Base-by-base conservation (phyloP, 1,140 invertebrate species). In the Pemphigus obesinymphae region DNA sequence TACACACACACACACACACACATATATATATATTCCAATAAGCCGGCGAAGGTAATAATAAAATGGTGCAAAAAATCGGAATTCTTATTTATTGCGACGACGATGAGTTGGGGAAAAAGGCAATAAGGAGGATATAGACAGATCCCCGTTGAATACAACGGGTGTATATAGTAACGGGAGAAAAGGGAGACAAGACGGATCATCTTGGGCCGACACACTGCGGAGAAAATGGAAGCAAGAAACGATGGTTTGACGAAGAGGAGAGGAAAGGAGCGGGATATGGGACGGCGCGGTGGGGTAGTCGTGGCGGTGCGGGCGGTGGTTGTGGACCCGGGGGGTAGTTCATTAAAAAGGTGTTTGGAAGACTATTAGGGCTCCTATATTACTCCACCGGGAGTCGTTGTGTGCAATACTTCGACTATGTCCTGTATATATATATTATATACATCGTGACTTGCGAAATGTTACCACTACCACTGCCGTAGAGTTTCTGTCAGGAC, bases 341-440 rank as follows among this genome's bases (percentile, higher is more conserved):
- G 85, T 86, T 86, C 85, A 86, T 86, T 86, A 86, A 86, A 86
- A 86, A 86, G 85, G 85, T 86, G 85, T 86, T 86, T 85, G 84
- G 82, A 84, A 84, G 83, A 85, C 85, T 83, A 86, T 86, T 86
- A 85, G 85, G 84, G 82, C 53, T 78, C 82, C 82, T 83, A 85
- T 85, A 86, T 85, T 84, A 83, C 85, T 83, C 85, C 84, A 29
- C 75, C 55, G 85, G 84, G 85, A 83, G 84, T 82, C 85, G 82
- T 85, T 85, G 48, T 50, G 31, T 70, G 68, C 68, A 70, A 70
- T 70, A 45, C 82, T 29, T 37, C 83, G 50, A 43, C 45, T 40
- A 82, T 37, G 55, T 82, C 43, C 43, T 48, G 34, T 31, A 34
- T 31, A 70, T 43, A 40, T 43, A 48, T 26, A 70, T 26, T 48